Conservation (phyloP, 2,888 invertebrate species). For the Oligia fasciuncula region DNA sequence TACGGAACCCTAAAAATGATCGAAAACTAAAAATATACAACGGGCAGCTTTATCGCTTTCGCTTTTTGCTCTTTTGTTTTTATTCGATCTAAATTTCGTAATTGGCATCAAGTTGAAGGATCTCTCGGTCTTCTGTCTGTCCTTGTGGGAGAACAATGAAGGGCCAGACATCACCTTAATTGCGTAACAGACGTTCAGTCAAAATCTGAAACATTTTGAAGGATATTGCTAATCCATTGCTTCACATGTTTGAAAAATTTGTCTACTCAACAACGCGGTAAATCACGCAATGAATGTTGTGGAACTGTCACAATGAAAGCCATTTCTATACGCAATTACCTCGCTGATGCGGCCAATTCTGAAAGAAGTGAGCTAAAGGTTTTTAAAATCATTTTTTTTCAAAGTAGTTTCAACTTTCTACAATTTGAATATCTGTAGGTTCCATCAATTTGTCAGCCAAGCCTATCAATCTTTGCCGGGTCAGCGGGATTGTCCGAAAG, state of each 20-base stretch:
- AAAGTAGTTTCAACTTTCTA: neutral
- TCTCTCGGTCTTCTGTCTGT: neutral
- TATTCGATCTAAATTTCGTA: constrained; percentile 40
- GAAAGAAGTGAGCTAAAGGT: neutral
- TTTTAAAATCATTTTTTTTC: neutral
- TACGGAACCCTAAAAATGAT: neutral
- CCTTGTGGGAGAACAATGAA: neutral
- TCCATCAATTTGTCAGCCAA: neutral
- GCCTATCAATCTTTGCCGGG: neutral
- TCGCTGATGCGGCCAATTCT: neutral
- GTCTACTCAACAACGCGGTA: neutral
- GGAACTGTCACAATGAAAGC: neutral
- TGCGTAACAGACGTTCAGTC: neutral
- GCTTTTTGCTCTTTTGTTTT: constrained; percentile 31
- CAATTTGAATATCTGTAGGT: neutral
- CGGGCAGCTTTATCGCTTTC: neutral
- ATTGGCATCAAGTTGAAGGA: constrained; percentile 16
- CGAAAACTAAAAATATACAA: neutral
- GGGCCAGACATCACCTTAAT: neutral
- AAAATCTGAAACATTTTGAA: neutral
- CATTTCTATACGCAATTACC: neutral
- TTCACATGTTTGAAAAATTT: neutral
- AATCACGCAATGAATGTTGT: neutral
- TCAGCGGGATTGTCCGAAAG: too few species aligned
- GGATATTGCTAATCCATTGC: neutral